Conservation (phyloP, 37 sponge, comb jelly and placozoan species). For the Eunapius fragilis region DNA sequence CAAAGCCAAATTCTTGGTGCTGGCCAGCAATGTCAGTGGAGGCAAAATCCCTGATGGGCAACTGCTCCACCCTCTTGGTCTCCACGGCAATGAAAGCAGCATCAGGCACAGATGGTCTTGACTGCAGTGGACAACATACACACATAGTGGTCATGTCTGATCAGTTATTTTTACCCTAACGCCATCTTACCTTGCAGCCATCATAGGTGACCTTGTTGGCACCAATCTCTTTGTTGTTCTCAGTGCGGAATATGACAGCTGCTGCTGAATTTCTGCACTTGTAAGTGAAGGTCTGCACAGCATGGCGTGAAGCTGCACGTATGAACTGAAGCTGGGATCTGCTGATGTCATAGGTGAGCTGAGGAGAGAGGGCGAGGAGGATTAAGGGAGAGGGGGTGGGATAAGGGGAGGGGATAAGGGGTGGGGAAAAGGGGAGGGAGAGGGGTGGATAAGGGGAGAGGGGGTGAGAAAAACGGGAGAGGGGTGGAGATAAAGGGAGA, state of each 20-base stretch:
- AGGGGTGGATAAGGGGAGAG: background rate
- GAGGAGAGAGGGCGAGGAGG: background rate
- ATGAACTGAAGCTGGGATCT: conserved; percentile 51
- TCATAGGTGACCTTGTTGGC: conserved; percentile 42
- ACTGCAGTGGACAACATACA: conserved; percentile 11
- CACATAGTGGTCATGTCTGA: background rate
- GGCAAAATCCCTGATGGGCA: conserved; percentile 73
- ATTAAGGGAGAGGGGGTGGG: too few species aligned
- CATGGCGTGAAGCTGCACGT: conserved; percentile 43
- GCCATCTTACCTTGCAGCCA: conserved; percentile 61
- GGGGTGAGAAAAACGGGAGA: background rate
- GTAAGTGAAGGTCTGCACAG: conserved; percentile 60
- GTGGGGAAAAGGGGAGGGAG: too few species aligned
- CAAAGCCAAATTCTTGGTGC: conserved; percentile 71
- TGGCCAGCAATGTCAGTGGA: conserved; percentile 22
- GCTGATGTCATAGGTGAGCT: conserved; percentile 46
- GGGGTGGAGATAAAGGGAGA: too few species aligned
- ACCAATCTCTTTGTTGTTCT: conserved; percentile 49
- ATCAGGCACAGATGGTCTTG: conserved; percentile 43
- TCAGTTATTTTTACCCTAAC: background rate
- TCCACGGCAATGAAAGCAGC: conserved; percentile 46
- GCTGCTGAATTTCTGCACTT: conserved; percentile 65
- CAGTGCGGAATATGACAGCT: conserved; percentile 56
- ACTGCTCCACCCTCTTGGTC: conserved; percentile 60
- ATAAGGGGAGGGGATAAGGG: too few species aligned